A percentile compares a stretch with the other conserved stretches of the same genome.
These are phyloP conservation scores for Echinometra lucunter DNA, from an alignment of 53 echinoderm and acorn worm species.

Conservation along the genomic window DNA sequence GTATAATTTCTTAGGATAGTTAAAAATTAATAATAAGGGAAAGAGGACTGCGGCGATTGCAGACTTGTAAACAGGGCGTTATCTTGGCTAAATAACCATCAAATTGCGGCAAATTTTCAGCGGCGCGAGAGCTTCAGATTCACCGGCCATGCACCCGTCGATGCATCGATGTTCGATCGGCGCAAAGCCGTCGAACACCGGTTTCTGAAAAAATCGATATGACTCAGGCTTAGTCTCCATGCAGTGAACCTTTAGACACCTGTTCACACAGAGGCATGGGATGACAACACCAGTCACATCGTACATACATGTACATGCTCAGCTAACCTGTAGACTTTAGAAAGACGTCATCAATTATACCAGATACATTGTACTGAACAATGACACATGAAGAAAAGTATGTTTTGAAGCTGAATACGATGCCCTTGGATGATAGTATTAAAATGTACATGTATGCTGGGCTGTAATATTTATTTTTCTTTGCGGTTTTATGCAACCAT, in stretches of 20 bases:
- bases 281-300: not conserved
- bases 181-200: too few relatives aligned
- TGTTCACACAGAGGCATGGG: not conserved
- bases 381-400: not conserved
- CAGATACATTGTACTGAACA: slow-evolving; percentile 15
- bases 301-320: not conserved
- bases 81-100: too few relatives aligned
- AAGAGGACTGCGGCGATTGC: too few relatives aligned
- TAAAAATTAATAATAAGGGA: too few relatives aligned
- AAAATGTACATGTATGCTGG: not conserved
- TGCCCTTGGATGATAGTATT: not conserved
- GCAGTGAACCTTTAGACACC: not conserved
- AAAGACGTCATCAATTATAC: not conserved
- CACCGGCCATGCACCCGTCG: too few relatives aligned
- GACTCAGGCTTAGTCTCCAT: too few relatives aligned
- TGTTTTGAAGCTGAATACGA: not conserved
- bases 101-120: too few relatives aligned
- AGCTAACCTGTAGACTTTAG: not conserved
- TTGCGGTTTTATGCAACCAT: not conserved
- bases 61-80: too few relatives aligned
- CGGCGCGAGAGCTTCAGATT: too few relatives aligned
- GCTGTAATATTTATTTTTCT: not conserved
- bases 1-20: too few relatives aligned
- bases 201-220: too few relatives aligned
- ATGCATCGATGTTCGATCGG: too few relatives aligned